These are phyloP conservation scores for Rhagologus leucostigma DNA, from an alignment of 2,113 vertebrate genomes.

Conservation along the genomic window DNA sequence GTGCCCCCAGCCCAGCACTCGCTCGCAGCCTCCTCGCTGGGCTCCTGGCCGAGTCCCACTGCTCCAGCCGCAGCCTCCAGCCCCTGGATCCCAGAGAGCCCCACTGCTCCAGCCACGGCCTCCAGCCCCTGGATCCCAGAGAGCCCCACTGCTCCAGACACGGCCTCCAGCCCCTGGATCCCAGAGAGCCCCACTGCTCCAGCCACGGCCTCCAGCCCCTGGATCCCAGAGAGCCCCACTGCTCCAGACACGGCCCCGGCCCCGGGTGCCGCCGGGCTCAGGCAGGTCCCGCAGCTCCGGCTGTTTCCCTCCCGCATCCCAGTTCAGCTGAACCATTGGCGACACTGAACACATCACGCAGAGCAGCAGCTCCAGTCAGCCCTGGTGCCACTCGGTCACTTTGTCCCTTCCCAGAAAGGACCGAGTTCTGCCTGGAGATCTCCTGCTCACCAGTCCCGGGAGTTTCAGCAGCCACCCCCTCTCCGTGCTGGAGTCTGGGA, in stretches of 20 bases:
- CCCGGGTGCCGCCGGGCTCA: neutral
- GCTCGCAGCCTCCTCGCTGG: rapidly evolving
- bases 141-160: rapidly evolving
- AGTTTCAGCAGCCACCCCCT: neutral
- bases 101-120: no score
- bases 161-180: no score
- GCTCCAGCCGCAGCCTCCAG: no score
- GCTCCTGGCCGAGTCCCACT: neutral
- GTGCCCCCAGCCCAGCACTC: rapidly evolving
- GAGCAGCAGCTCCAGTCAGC: neutral
- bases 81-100: no score
- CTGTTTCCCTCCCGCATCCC: neutral
- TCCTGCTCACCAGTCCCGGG: neutral
- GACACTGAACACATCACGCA: rapidly evolving
- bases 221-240: neutral
- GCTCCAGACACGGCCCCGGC: rapidly evolving
- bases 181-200: neutral
- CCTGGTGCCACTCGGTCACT: neutral
- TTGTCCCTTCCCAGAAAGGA: neutral
- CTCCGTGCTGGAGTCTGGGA: rapidly evolving
- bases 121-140: neutral
- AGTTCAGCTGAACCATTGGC: rapidly evolving
- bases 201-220: neutral
- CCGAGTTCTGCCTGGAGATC: rapidly evolving
- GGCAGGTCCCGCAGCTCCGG: neutral